Conservation (phyloP, 2,113 vertebrate genomes). For the Columba janthina region DNA sequence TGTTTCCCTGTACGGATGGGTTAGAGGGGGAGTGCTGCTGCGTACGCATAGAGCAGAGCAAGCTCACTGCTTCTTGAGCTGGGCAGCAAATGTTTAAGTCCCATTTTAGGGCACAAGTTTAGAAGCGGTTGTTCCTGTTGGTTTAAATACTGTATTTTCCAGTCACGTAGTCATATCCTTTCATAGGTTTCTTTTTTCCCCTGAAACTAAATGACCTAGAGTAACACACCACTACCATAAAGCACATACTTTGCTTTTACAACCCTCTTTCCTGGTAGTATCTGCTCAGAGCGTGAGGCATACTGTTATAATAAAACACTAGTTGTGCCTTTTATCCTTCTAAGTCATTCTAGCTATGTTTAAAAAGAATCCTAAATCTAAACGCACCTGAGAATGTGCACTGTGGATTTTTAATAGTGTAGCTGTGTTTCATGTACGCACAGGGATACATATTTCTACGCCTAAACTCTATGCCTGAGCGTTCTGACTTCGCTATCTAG, state of each 20-base stretch:
- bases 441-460: not conserved
- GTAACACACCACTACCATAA: not conserved
- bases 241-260: not conserved
- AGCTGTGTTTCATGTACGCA: not conserved
- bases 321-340: not conserved
- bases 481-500: not conserved
- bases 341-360: not conserved
- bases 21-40: not conserved
- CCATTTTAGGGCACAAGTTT: not conserved
- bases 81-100: not conserved
- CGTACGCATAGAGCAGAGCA: fast-evolving
- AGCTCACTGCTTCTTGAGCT: not conserved
- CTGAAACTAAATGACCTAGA: not conserved
- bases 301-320: not conserved
- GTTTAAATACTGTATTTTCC: not conserved
- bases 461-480: not conserved
- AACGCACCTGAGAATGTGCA: not conserved
- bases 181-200: not conserved
- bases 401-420: not conserved
- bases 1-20: not conserved
- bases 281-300: not conserved
- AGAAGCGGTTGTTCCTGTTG: not conserved
- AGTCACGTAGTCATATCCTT: not conserved
- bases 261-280: not conserved
- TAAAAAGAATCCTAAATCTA: not conserved